Percentiles rank a stretch among this genome's conserved stretches.
Evolutionary conservation across 1,140 invertebrate species (phyloP).

Genomic region (Pemphigus obesinymphae): DNA sequence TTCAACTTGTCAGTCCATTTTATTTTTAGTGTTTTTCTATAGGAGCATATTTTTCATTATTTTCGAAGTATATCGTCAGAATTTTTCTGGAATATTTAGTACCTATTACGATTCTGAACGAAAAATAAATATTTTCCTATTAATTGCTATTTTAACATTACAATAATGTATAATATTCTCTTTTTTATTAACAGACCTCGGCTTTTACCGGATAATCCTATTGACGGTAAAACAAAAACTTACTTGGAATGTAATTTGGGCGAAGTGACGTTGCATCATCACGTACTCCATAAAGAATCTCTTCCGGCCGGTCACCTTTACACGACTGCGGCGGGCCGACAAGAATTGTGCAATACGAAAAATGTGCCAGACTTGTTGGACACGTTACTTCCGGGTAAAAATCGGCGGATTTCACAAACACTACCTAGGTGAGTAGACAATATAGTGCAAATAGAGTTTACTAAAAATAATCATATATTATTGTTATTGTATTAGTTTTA

Average conservation of each 20-base stretch:
- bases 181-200: not conserved
- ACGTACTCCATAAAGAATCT: conserved; percentile 50
- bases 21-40: no score
- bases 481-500: no score
- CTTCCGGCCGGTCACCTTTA: conserved; percentile 52
- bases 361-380: conserved; percentile 66
- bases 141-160: not conserved
- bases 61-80: no score
- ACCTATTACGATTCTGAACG: no score
- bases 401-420: conserved; percentile 40
- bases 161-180: not conserved
- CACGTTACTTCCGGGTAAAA: conserved; percentile 48
- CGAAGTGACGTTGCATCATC: conserved; percentile 52
- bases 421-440: conserved; percentile 21
- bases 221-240: not conserved
- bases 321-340: conserved; percentile 53
- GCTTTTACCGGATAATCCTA: not conserved
- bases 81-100: no score
- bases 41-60: no score
- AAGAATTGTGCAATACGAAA: conserved; percentile 25
- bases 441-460: no score
- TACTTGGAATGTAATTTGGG: conserved; percentile 48
- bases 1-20: no score
- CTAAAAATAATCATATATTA: no score
- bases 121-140: no score